These are phyloP conservation scores for Helicoverpa armigera DNA, from an alignment of 1,140 invertebrate genomes.

Conservation along the genomic window DNA sequence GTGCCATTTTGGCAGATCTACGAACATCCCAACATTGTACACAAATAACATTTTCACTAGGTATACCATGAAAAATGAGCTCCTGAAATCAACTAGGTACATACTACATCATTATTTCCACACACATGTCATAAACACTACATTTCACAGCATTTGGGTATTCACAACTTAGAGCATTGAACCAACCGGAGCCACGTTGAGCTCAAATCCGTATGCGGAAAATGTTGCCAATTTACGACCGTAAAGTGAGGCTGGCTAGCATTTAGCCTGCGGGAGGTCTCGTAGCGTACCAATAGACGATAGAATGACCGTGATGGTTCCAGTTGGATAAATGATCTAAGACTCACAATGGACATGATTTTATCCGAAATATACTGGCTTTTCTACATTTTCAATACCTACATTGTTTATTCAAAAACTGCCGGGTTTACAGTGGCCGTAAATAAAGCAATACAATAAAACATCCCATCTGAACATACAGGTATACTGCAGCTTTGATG, in stretches of 20 bases:
- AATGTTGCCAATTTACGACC: no score
- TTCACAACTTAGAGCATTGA: no score
- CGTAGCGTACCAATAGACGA: no score
- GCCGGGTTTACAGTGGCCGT: not conserved
- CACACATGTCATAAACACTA: slow-evolving; percentile 13
- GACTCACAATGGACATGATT: not conserved
- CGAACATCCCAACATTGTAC: not conserved
- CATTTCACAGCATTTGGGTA: not conserved
- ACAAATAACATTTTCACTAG: not conserved
- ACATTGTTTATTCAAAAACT: slow-evolving; percentile 21
- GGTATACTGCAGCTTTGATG: not conserved
- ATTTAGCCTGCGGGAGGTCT: no score
- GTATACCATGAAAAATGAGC: not conserved
- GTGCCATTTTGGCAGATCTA: no score
- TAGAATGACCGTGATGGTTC: no score
- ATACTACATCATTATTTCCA: not conserved
- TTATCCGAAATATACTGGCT: not conserved
- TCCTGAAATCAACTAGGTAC: not conserved
- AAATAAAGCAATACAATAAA: slow-evolving; percentile 39
- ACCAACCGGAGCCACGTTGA: no score
- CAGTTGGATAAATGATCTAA: no score
- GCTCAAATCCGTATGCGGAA: no score
- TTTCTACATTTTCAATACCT: not conserved
- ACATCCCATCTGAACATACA: slow-evolving; percentile 26
- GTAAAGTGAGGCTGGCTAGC: no score